Percentiles rank a stretch among this genome's conserved stretches.
Conservation (phyloP, 2,113 vertebrate species). For the Aplodontia rufa region DNA sequence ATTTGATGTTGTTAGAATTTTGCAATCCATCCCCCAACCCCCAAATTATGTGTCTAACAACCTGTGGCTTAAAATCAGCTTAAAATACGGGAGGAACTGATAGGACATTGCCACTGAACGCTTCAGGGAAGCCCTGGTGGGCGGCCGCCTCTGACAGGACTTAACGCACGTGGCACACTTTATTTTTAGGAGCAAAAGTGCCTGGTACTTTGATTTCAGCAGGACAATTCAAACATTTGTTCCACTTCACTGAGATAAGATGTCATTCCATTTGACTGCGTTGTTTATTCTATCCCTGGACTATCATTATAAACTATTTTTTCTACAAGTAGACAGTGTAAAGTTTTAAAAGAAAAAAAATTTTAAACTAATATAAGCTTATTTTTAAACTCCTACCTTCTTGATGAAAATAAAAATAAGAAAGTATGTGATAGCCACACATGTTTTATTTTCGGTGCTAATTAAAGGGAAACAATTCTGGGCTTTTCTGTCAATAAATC, state of each 20-base stretch:
- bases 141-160: background rate
- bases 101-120: background rate
- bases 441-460: background rate
- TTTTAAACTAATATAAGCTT: background rate
- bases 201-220: conserved; percentile 16
- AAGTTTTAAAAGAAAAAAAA: no score
- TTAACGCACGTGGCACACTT: background rate
- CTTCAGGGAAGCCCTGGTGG: background rate
- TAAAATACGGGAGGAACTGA: background rate
- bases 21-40: fast-evolving
- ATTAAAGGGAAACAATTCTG: background rate
- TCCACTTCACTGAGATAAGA: conserved; percentile 52
- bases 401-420: background rate
- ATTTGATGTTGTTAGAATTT: background rate
- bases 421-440: background rate
- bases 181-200: conserved; percentile 68
- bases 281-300: background rate
- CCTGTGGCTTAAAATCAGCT: background rate
- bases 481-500: background rate
- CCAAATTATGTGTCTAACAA: background rate
- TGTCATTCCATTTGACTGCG: background rate
- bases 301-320: background rate
- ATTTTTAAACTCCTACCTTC: conserved; percentile 1
- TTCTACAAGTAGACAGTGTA: background rate
- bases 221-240: conserved; percentile 30